phyloP scores from a whole-genome alignment of 2,888 invertebrate genomes.

The Patella caerulea region DNA sequence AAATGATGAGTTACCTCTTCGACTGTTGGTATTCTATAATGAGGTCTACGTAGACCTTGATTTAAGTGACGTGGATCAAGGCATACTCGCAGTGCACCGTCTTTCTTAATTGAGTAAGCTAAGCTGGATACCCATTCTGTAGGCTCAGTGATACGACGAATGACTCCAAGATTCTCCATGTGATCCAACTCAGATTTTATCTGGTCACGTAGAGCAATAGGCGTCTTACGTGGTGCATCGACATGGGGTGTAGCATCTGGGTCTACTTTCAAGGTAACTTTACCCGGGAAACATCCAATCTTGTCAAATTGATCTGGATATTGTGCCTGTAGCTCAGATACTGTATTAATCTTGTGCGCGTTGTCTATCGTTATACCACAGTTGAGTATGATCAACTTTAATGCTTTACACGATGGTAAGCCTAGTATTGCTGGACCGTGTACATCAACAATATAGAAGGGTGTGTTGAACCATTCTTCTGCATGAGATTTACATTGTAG shows the following conservation, averaged over 20 bases:
- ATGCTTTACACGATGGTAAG: not conserved
- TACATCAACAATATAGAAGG: too few species aligned
- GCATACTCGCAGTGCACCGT: too few species aligned
- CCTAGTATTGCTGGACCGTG: not conserved
- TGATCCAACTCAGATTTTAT: not conserved
- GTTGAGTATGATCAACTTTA: not conserved
- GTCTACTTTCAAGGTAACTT: not conserved
- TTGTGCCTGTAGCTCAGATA: not conserved
- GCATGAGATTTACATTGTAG: not conserved
- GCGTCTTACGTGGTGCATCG: not conserved
- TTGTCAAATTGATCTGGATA: conserved; percentile 1
- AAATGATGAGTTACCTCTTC: too few species aligned
- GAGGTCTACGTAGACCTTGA: not conserved
- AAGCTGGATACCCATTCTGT: not conserved
- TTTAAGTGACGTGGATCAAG: not conserved
- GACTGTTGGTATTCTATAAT: not conserved
- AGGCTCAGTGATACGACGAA: not conserved
- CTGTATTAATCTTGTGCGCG: not conserved
- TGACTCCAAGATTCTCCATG: not conserved
- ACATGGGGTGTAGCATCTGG: conserved; percentile 3
- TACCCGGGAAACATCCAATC: not conserved
- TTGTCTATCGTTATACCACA: not conserved
- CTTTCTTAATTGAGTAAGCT: conserved; percentile 7
- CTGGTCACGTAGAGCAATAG: not conserved
- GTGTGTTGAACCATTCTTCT: not conserved